phyloP scores from a whole-genome alignment of 2,888 invertebrate genomes.

The Digitonthophagus gazella region DNA sequence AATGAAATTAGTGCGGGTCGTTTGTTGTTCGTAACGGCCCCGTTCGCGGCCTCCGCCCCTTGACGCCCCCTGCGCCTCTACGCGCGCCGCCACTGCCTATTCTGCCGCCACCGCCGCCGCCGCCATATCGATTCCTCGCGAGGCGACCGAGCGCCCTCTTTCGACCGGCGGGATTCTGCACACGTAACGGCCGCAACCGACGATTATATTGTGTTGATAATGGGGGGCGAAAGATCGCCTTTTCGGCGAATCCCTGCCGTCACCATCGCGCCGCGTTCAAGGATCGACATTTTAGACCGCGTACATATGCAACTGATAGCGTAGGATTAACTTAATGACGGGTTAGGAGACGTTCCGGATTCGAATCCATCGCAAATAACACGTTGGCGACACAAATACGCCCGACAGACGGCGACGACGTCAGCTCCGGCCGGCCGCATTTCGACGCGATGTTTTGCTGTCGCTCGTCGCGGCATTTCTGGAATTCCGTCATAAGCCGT shows the following conservation, averaged over 20 bases:
- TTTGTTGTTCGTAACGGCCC: slow-evolving; percentile 25
- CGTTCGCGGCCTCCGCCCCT: no score
- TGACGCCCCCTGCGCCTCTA: no score
- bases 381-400: not conserved
- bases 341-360: no score
- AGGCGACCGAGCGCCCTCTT: not conserved
- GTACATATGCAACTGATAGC: no score
- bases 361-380: no score
- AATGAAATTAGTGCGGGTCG: slow-evolving; percentile 34
- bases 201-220: slow-evolving; percentile 8
- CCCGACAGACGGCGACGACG: no score
- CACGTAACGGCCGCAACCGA: slow-evolving; percentile 7
- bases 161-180: not conserved
- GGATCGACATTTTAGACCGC: slow-evolving; percentile 9
- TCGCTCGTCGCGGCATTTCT: not conserved
- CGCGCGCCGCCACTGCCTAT: slow-evolving; percentile 12
- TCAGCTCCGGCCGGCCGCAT: not conserved
- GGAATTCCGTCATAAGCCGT: not conserved
- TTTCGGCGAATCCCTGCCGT: not conserved
- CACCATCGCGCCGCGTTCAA: not conserved
- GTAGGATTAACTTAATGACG: no score
- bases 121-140: slow-evolving; percentile 4
- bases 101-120: slow-evolving; percentile 11
- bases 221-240: no score
- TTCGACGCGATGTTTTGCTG: not conserved